Evolutionary conservation across 1,140 invertebrate species (phyloP).

Genomic region (Leptinotarsa defecta): DNA sequence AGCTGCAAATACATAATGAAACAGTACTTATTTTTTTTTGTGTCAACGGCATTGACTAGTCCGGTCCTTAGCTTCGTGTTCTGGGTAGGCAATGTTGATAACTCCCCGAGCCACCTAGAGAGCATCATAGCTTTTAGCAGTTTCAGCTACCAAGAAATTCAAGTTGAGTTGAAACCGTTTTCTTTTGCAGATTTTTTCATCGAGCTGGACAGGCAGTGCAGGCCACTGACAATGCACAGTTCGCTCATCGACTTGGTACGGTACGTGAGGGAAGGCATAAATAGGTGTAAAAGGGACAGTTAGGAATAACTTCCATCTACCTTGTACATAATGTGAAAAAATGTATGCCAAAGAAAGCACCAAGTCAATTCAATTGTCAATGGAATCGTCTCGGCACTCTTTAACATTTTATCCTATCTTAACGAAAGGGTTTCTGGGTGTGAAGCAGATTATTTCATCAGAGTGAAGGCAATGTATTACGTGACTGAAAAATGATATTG

Average conservation of each 20-base stretch:
- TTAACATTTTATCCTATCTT: constrained; percentile 1
- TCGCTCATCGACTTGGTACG: constrained; percentile 74
- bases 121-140: too few relatives aligned
- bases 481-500: background rate
- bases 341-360: constrained; percentile 52
- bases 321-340: constrained; percentile 32
- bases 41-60: too few relatives aligned
- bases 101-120: too few relatives aligned
- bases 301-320: constrained; percentile 32
- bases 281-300: constrained; percentile 54
- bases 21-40: too few relatives aligned
- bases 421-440: background rate
- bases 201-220: constrained; percentile 73
- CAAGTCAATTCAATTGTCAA: constrained; percentile 53
- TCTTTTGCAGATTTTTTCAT: constrained; percentile 76
- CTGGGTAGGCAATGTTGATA: too few relatives aligned
- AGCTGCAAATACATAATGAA: too few relatives aligned
- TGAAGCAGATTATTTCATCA: background rate
- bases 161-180: background rate
- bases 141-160: too few relatives aligned
- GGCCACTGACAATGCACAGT: constrained; percentile 76
- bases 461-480: background rate
- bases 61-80: too few relatives aligned
- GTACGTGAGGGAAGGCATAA: constrained; percentile 74
- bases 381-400: constrained; percentile 29